Conservation (phyloP, 64 coral and sea anemone species). For the Astreopora myriophthalma region DNA sequence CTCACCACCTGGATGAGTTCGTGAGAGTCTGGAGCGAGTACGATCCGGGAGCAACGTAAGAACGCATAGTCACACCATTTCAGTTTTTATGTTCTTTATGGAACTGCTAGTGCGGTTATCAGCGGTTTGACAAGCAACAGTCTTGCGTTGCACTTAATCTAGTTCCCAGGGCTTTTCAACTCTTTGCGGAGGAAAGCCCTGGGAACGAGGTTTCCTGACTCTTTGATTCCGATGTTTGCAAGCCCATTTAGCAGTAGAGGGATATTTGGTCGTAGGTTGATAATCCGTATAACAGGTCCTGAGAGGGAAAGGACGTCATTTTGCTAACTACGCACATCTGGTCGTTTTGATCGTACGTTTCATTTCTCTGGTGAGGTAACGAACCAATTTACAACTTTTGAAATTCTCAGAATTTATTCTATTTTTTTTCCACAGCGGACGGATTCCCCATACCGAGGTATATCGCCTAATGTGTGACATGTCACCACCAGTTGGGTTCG, state of each 20-base stretch:
- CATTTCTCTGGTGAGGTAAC: no score
- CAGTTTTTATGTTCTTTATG: neutral
- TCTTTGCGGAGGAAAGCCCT: no score
- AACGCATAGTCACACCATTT: neutral
- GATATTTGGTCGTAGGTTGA: no score
- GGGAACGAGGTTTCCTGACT: no score
- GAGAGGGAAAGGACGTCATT: no score
- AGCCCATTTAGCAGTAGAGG: no score
- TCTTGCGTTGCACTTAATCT: neutral
- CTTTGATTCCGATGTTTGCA: no score
- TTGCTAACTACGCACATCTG: no score
- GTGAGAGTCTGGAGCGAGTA: slow-evolving; percentile 98
- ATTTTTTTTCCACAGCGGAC: slow-evolving; percentile 59
- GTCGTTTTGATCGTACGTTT: no score
- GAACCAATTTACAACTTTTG: no score
- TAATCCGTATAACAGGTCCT: no score
- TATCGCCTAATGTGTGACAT: slow-evolving; percentile 99
- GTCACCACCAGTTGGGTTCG: slow-evolving; percentile 98
- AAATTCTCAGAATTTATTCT: neutral
- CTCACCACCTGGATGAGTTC: slow-evolving; percentile 98
- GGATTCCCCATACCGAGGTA: slow-evolving; percentile 94
- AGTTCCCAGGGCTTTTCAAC: no score
- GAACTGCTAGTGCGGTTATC: neutral
- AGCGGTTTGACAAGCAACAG: neutral
- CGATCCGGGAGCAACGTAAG: slow-evolving; percentile 98